phyloP scores from a whole-genome alignment of 2,797 vertebrate genomes.

The Typhlichthys eigenmanni region DNA sequence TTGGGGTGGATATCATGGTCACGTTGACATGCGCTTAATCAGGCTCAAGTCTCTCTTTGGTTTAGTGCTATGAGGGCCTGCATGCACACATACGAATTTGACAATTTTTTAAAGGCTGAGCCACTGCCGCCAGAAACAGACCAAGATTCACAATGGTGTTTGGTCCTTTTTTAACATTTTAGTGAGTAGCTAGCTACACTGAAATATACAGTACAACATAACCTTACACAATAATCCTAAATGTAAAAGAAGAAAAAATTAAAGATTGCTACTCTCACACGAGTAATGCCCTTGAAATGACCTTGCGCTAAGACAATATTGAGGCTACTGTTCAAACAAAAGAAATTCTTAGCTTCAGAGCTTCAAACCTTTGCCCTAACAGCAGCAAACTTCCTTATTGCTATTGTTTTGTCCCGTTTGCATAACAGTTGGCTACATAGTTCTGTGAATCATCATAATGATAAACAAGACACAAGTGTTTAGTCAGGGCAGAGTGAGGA shows the following conservation, averaged over 20 bases:
- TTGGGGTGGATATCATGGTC: neutral
- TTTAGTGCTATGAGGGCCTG: neutral
- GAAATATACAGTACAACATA: too few relatives aligned
- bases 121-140: neutral
- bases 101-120: neutral
- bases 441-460: conserved; percentile 10
- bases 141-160: neutral
- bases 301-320: conserved; percentile 6
- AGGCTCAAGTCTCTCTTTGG: neutral
- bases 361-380: neutral
- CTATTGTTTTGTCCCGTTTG: conserved; percentile 19
- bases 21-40: neutral
- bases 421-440: conserved; percentile 13
- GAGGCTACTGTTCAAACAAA: neutral
- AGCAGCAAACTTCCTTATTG: neutral
- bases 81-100: conserved; percentile 2
- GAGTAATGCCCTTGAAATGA: neutral
- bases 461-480: conserved; percentile 9
- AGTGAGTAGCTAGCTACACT: neutral
- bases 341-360: neutral
- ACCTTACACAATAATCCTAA: neutral
- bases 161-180: neutral
- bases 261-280: neutral
- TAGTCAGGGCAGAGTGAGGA: conserved; percentile 5
- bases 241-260: neutral